A percentile compares a stretch with the other conserved stretches of the same genome.
These are phyloP conservation scores for Apodemia duryi DNA, from an alignment of 2,888 invertebrate species.

Conservation along the genomic window DNA sequence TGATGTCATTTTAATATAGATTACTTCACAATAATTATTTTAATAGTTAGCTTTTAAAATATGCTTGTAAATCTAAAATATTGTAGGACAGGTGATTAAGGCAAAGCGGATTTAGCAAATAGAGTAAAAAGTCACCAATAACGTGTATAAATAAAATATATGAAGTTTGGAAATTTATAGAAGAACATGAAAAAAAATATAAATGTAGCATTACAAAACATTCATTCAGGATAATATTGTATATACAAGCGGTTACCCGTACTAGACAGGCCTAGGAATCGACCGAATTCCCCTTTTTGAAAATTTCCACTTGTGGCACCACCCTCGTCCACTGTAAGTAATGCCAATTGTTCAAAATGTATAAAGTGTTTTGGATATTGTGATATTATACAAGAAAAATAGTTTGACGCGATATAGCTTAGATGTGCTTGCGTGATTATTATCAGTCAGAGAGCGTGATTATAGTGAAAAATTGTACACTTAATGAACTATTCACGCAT, in stretches of 20 bases:
- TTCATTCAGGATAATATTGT: constrained; percentile 40
- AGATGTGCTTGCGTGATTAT: constrained; percentile 49
- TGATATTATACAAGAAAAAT: constrained; percentile 28
- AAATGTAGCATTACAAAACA: constrained; percentile 42
- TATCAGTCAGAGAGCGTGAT: constrained; percentile 53
- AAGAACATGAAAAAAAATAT: constrained; percentile 23
- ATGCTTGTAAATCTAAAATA: constrained; percentile 13
- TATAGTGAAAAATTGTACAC: constrained; percentile 48
- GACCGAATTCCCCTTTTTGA: constrained; percentile 78
- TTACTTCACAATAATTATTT: background rate
- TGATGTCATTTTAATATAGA: background rate
- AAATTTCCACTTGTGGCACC: constrained; percentile 64
- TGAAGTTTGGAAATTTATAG: constrained; percentile 34
- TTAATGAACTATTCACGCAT: constrained; percentile 31
- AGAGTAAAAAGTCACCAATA: constrained; percentile 8
- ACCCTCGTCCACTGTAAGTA: constrained; percentile 77
- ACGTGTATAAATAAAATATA: constrained; percentile 10
- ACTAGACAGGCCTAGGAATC: constrained; percentile 84
- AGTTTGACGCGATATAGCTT: constrained; percentile 45
- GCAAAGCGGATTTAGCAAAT: constrained; percentile 23
- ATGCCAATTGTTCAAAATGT: constrained; percentile 45
- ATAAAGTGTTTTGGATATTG: constrained; percentile 23
- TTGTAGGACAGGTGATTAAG: constrained; percentile 2
- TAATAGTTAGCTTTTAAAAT: constrained; percentile 9
- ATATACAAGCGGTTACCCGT: constrained; percentile 73